Conservation (phyloP, 2,888 invertebrate genomes). For the Tinea pellionella region DNA sequence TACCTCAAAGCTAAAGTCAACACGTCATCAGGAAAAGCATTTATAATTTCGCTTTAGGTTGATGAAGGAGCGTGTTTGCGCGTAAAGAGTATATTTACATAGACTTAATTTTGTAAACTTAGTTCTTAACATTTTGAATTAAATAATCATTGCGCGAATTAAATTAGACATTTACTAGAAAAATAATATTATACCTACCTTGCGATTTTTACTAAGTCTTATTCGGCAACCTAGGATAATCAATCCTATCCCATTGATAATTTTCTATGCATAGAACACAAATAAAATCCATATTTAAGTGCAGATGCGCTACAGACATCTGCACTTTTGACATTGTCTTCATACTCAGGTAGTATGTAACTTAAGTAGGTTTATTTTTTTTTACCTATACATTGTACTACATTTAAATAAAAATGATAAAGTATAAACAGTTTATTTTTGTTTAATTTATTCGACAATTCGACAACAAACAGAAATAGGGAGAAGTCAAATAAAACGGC, state of each 20-base stretch:
- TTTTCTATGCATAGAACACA: neutral
- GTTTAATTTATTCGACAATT: too few relatives aligned
- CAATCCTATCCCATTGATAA: neutral
- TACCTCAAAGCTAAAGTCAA: constrained; percentile 1
- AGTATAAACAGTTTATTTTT: too few relatives aligned
- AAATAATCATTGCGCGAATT: too few relatives aligned
- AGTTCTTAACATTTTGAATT: neutral
- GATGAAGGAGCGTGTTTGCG: constrained; percentile 5
- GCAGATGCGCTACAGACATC: too few relatives aligned
- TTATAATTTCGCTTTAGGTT: neutral
- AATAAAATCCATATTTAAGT: neutral
- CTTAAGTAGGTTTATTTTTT: too few relatives aligned
- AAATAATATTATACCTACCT: neutral
- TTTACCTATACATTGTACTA: too few relatives aligned
- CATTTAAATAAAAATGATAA: too few relatives aligned
- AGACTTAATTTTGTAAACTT: neutral
- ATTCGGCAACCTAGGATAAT: neutral
- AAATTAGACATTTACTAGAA: too few relatives aligned
- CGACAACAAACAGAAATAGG: too few relatives aligned
- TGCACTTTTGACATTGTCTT: too few relatives aligned
- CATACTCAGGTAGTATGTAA: too few relatives aligned
- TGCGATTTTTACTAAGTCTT: neutral
- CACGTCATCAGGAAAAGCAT: constrained; percentile 3
- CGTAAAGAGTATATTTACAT: neutral
- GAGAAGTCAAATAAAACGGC: too few relatives aligned